Base-by-base conservation (phyloP, 1,140 invertebrate genomes). In the Caenorhabditis remanei region DNA sequence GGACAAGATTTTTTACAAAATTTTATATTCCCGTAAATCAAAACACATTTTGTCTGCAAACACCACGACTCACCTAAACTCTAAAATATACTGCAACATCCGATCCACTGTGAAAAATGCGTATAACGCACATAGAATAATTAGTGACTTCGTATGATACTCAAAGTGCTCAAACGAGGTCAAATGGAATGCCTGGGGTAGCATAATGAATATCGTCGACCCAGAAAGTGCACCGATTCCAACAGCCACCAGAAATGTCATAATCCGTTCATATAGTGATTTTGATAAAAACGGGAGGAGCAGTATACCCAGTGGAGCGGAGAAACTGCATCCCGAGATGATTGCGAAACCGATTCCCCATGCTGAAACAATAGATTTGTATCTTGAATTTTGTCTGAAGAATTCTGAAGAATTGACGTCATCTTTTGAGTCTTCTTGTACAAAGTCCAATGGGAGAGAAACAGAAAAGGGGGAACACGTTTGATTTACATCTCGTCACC, bases 201-300 rank as follows among this genome's bases (percentile, higher is more conserved):
- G 82, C 82, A 91, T 87, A 63, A 91, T 91, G 61, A 91, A 91
- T 14, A 91, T 79, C 55, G 83, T 83, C 0, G 85, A 88, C 61
- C 90, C 91, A 56, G 83, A 85, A 75, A 91, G 88, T 14, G 90
- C 90, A 3, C 90, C 90, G 58, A 91, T 91, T 19, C 90, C 90
- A 19, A 91, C 41, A 46, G 90, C 90, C 19, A 91, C 87, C 5
- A 91, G 86, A 83, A 92, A 91, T 24, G 87, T 90, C 90, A 91
- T 91, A 46, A 88, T 86, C 61, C 89, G n/a, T 61, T 91, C 90
- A 88, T 91, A 91, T 2, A 91, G 63, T 1, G 83, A 83, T 87
- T 91, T 90, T 50, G 61, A 86, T 24, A 91, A 56, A 19, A 90
- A 88, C 8, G 90, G 90, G 0, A 92, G 65, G 11, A 91, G 61